Evolutionary conservation across 2,113 vertebrate species (phyloP), one percentile per base, ranked within the genome.

Genomic region (Cisticola juncidis): DNA sequence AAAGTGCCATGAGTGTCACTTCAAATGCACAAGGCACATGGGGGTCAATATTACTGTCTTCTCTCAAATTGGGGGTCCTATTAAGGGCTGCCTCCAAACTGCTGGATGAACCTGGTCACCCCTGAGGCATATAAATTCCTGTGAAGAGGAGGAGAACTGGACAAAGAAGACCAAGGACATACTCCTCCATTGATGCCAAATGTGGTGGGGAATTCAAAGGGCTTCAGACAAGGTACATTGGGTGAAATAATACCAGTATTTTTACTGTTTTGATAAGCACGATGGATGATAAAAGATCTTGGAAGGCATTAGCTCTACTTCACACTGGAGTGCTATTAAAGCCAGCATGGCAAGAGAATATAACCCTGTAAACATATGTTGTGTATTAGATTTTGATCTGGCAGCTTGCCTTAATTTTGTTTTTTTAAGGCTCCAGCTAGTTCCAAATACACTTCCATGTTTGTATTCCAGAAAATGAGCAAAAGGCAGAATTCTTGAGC

Each of bases 331-430:
- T 26, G 79, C 79, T 96, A 90, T 88, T 96, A 95, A 86, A 96
- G 95, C 84, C 94, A 92, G 61, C 89, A 90, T 78, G 83, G 88
- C 94, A 95, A 92, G n/a, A 88, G 86, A 90, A 84, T 86, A 47
- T 84, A 83, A 89, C 50, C 78, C 79, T 28, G 77, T 95, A 97
- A 96, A 90, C 96, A 96, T 90, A 77, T 97, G 97, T 85, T 97
- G 96, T 94, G 94, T 93, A 94, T 97, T 96, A 95, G 58, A 93
- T 96, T 94, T 90, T 95, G 96, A 97, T 97, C 94, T 95, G 97
- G 97, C 97, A 97, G 97, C 70, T 94, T 95, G 95, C 91, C 87
- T 81, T 94, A 92, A 85, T 96, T 95, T 95, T 97, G 87, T 76
- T 50, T 92, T 92, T 93, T 82, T 87, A 94, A 91, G 69, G 45